A percentile compares a stretch with the other conserved stretches of the same genome.
These are phyloP conservation scores for Temnothorax nylanderi DNA, from an alignment of 1,140 invertebrate species.

Conservation along the genomic window DNA sequence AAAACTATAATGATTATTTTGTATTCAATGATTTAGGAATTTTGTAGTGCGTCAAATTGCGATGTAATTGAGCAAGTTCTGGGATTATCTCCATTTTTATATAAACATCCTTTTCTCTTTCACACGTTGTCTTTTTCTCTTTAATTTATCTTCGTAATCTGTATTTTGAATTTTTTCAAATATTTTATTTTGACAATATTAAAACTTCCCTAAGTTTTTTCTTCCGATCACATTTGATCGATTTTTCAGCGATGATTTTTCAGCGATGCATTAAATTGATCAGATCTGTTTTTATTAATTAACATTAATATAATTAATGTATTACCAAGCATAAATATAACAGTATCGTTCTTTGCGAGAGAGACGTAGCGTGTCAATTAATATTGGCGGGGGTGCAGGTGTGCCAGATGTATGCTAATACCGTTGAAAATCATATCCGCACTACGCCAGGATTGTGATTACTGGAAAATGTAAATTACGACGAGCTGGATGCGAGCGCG, in stretches of 20 bases:
- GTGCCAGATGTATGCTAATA: constrained; percentile 60
- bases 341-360: constrained; percentile 41
- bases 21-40: not conserved
- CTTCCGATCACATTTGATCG: not conserved
- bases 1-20: not conserved
- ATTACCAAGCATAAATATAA: constrained; percentile 34
- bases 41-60: constrained; percentile 21
- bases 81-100: constrained; percentile 78
- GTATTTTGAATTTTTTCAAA: not conserved
- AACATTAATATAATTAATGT: constrained; percentile 37
- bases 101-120: constrained; percentile 57
- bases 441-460: constrained; percentile 53
- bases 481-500: constrained; percentile 40
- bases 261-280: not conserved
- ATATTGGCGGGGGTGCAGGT: constrained; percentile 56
- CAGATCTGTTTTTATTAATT: constrained; percentile 26
- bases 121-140: constrained; percentile 53
- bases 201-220: not conserved
- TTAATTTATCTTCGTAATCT: not conserved
- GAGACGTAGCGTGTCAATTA: constrained; percentile 59
- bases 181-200: not conserved
- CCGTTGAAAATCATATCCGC: constrained; percentile 55
- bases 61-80: constrained; percentile 74
- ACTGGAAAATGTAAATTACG: constrained; percentile 64
- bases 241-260: not conserved